Percentiles rank a stretch among this genome's conserved stretches.
Evolutionary conservation across 2,113 vertebrate species (phyloP).

Genomic region (Lycocorax pyrrhopterus): DNA sequence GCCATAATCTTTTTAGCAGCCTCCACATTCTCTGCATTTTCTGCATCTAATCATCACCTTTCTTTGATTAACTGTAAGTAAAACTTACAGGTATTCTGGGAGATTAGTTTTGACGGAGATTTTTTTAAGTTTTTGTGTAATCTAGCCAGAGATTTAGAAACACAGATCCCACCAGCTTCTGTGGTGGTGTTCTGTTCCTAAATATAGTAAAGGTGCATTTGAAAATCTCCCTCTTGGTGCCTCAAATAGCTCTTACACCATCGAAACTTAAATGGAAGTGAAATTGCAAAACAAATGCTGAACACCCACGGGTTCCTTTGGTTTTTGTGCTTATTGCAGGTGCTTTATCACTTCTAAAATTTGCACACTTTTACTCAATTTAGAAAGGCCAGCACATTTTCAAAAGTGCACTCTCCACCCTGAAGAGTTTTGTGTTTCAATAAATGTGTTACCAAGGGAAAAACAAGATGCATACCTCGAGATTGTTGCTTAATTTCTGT

Average conservation of each 20-base stretch:
- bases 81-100: neutral
- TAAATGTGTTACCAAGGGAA: neutral
- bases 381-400: constrained; percentile 13
- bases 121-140: neutral
- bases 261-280: neutral
- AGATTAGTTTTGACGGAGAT: fast-evolving
- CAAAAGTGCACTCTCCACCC: neutral
- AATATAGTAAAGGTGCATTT: neutral
- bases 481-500: neutral
- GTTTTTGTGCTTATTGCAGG: neutral
- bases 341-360: neutral
- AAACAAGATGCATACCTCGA: neutral
- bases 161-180: neutral
- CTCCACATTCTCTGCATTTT: neutral
- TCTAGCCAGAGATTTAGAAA: neutral
- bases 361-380: neutral
- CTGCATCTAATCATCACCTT: neutral
- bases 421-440: neutral
- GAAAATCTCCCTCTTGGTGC: neutral
- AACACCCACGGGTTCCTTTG: neutral
- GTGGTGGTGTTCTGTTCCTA: neutral
- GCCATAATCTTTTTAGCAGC: neutral
- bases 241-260: neutral
- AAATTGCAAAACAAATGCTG: neutral
- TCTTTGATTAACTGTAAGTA: neutral